Evolutionary conservation across 2,797 vertebrate species (phyloP).

Genomic region (Sciurus carolinensis): DNA sequence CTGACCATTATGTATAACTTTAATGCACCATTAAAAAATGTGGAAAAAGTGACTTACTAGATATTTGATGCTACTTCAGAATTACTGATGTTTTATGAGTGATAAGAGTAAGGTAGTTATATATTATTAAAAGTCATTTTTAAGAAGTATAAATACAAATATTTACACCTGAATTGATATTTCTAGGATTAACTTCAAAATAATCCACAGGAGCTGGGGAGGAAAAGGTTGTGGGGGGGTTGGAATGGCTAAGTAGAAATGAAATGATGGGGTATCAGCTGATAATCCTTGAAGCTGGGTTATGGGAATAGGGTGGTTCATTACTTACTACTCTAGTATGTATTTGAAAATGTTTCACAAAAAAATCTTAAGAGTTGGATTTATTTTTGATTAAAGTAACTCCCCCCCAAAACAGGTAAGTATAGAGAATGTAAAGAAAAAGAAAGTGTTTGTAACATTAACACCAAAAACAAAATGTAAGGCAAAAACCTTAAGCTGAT

Average conservation of each 20-base stretch:
- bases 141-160: constrained; percentile 67
- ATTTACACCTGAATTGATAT: constrained; percentile 49
- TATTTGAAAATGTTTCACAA: constrained; percentile 68
- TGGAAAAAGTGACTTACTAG: constrained; percentile 35
- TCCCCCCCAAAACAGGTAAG: not conserved
- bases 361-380: constrained; percentile 35
- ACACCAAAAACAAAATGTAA: constrained; percentile 67
- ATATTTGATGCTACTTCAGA: constrained; percentile 58
- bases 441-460: constrained; percentile 56
- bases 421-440: constrained; percentile 57
- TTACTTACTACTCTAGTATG: constrained; percentile 38
- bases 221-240: not conserved
- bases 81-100: constrained; percentile 55
- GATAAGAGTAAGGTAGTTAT: constrained; percentile 10
- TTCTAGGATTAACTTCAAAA: constrained; percentile 69
- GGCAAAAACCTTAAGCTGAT: constrained; percentile 58
- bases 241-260: not conserved
- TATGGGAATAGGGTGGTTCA: constrained; percentile 55
- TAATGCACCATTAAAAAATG: too few species aligned
- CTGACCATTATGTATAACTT: too few species aligned
- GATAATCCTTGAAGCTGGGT: constrained; percentile 42
- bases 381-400: constrained; percentile 46
- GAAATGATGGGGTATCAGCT: not conserved
- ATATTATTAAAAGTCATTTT: constrained; percentile 51
- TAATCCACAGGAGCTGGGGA: not conserved